Conservation (phyloP, 2,797 vertebrate species). For the Kryptolebias ocellatus region DNA sequence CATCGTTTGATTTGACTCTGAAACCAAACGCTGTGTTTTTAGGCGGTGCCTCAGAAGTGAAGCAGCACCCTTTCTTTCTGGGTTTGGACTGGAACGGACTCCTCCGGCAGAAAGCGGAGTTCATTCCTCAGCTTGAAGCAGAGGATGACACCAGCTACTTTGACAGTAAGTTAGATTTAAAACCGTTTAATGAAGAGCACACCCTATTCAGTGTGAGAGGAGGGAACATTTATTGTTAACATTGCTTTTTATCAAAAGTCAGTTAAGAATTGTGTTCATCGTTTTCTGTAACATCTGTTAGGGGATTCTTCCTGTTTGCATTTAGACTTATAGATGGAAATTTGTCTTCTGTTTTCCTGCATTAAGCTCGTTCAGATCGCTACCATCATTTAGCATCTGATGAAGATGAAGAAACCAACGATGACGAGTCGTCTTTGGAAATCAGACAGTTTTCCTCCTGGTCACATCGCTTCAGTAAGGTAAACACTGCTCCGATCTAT, state of each 20-base stretch:
- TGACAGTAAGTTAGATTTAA: slow-evolving; percentile 86
- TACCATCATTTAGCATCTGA: slow-evolving; percentile 95
- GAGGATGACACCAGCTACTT: slow-evolving; percentile 99
- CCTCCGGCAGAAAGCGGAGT: slow-evolving; percentile 96
- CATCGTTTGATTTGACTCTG: background rate
- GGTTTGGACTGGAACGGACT: slow-evolving; percentile 95
- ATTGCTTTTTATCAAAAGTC: background rate
- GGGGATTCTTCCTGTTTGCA: background rate
- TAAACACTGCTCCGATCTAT: slow-evolving; percentile 48
- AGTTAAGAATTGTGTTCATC: background rate
- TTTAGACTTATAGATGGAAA: background rate
- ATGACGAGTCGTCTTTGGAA: slow-evolving; percentile 93
- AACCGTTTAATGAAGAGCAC: background rate
- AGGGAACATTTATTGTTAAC: background rate
- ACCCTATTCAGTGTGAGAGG: background rate
- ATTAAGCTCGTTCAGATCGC: slow-evolving; percentile 91
- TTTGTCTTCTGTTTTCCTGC: background rate
- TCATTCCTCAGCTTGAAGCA: slow-evolving; percentile 94
- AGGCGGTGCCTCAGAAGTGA: slow-evolving; percentile 93
- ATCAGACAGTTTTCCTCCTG: slow-evolving; percentile 96
- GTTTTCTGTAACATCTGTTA: background rate
- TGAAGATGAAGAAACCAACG: slow-evolving; percentile 92
- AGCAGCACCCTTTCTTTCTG: slow-evolving; percentile 91
- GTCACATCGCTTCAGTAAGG: slow-evolving; percentile 99
- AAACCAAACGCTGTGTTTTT: slow-evolving; percentile 16